phyloP scores from a whole-genome alignment of 2,113 vertebrate genomes.

The Dinomys branickii region DNA sequence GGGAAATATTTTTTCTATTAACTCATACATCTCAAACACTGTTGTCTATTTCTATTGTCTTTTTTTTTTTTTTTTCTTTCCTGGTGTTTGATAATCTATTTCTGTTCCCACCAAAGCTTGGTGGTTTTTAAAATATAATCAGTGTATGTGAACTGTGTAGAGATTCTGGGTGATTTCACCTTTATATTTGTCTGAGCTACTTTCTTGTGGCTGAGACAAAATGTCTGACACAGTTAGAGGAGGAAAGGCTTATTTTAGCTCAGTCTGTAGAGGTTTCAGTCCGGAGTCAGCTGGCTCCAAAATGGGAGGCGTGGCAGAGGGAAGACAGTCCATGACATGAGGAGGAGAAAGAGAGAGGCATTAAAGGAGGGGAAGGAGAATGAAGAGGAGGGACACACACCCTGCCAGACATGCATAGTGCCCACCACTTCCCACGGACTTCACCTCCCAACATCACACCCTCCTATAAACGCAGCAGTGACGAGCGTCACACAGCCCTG shows the following conservation, averaged over 20 bases:
- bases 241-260: not conserved
- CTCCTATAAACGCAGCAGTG: not conserved
- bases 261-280: not conserved
- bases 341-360: not conserved
- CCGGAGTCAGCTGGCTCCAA: not conserved
- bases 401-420: not conserved
- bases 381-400: not conserved
- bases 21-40: not conserved
- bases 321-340: not conserved
- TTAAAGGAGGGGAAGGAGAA: no score
- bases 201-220: not conserved
- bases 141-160: not conserved
- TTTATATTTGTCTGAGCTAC: not conserved
- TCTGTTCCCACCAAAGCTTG: not conserved
- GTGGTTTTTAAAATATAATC: not conserved
- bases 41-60: not conserved
- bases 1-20: not conserved
- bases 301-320: not conserved
- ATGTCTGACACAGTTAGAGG: not conserved
- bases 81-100: not conserved
- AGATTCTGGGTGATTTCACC: not conserved
- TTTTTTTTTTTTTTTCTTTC: not conserved
- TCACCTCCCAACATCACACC: not conserved
- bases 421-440: not conserved
- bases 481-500: not conserved